phyloP scores from a whole-genome alignment of 2,113 vertebrate species.

The Elgaria multicarinata region DNA sequence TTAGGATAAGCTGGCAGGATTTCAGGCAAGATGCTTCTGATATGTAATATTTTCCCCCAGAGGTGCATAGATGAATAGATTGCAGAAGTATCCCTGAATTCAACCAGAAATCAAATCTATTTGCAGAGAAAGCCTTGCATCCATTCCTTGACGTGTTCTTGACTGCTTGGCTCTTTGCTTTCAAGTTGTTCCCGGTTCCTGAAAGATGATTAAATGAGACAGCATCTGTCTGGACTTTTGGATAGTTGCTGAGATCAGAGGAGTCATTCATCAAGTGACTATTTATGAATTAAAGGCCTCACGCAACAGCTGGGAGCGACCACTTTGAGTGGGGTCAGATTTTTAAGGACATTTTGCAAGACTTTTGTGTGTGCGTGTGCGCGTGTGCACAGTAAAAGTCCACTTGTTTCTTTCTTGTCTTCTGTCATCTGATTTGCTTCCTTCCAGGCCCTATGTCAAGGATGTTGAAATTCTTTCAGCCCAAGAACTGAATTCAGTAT shows the following conservation, averaged over 20 bases:
- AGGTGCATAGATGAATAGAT: rapidly evolving
- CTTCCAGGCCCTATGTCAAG: not conserved
- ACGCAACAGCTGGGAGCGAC: not conserved
- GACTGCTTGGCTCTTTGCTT: not conserved
- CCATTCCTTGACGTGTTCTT: rapidly evolving
- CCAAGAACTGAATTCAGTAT: no score
- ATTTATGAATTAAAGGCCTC: not conserved
- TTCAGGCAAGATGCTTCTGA: slow-evolving; percentile 49
- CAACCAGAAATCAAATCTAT: slow-evolving; percentile 28
- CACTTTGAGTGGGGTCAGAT: not conserved
- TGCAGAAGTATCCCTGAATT: not conserved
- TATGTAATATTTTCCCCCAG: slow-evolving; percentile 10
- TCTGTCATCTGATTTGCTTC: not conserved
- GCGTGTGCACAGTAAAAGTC: not conserved
- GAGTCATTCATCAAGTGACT: no score
- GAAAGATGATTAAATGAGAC: not conserved
- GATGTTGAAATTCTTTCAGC: no score
- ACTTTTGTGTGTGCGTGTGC: not conserved
- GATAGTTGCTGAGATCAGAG: not conserved
- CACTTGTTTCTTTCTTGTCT: not conserved
- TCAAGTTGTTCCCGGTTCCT: rapidly evolving
- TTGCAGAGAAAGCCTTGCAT: not conserved
- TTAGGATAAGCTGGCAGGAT: slow-evolving; percentile 30
- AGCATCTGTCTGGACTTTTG: not conserved
- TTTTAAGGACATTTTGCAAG: not conserved